phyloP scores from a whole-genome alignment of 2,888 invertebrate genomes.

The Troglohyphantes excavatus region DNA sequence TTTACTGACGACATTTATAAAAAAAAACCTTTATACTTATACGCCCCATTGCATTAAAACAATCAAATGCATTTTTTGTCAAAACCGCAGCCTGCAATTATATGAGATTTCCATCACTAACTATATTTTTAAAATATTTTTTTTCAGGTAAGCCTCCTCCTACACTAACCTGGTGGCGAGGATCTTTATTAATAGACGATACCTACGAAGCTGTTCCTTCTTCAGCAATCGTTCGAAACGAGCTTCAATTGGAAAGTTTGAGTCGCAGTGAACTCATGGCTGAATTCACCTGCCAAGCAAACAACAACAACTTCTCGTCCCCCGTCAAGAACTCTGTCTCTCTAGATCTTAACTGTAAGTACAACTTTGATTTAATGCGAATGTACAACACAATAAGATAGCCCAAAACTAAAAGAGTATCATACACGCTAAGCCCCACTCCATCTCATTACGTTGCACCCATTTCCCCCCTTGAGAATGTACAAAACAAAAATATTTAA shows the following conservation, averaged over 20 bases:
- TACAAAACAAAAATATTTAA: no score
- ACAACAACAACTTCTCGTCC: slow-evolving; percentile 91
- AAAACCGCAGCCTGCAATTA: no score
- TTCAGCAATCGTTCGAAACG: slow-evolving; percentile 86
- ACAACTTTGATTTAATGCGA: slow-evolving; percentile 7
- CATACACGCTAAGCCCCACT: no score
- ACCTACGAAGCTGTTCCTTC: slow-evolving; percentile 87
- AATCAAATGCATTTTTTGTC: no score
- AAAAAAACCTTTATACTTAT: no score
- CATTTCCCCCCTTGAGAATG: no score
- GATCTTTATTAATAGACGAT: slow-evolving; percentile 89
- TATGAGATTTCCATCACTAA: no score
- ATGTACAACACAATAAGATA: no score
- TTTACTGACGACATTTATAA: no score
- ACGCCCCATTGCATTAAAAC: no score
- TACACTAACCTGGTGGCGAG: slow-evolving; percentile 91
- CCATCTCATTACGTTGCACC: no score
- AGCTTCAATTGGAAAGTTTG: slow-evolving; percentile 89
- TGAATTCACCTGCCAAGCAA: slow-evolving; percentile 93
- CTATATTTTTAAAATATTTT: neutral
- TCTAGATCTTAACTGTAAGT: slow-evolving; percentile 96
- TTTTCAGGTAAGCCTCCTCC: slow-evolving; percentile 90
- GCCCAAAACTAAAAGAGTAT: no score
- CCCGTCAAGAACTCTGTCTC: slow-evolving; percentile 91
- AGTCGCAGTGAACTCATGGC: slow-evolving; percentile 92